phyloP scores from a whole-genome alignment of 2,888 invertebrate species.

The Leptopilina myrica region DNA sequence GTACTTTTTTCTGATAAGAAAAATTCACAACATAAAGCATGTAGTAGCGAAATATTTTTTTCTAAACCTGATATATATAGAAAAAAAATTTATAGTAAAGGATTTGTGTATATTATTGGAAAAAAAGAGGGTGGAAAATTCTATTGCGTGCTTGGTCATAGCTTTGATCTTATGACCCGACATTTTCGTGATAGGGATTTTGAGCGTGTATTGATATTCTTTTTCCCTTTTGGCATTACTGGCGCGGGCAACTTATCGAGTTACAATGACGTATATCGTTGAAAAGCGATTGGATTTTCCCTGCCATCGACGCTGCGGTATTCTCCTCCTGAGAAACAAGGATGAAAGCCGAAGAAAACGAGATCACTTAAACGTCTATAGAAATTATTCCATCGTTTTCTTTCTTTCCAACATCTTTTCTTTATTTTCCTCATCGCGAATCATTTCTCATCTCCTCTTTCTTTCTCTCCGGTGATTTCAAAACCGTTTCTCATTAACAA shows the following conservation, averaged over 20 bases:
- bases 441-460: neutral
- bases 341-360: conserved; percentile 43
- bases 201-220: conserved; percentile 23
- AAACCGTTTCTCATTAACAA: conserved; percentile 26
- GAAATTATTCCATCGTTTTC: conserved; percentile 22
- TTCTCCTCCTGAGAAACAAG: conserved; percentile 33
- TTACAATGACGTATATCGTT: conserved; percentile 66
- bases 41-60: neutral
- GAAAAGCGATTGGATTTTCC: conserved; percentile 68
- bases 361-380: conserved; percentile 50
- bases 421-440: neutral
- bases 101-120: neutral
- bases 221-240: conserved; percentile 49
- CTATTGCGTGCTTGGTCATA: conserved; percentile 27
- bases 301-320: conserved; percentile 56
- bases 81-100: conserved; percentile 28
- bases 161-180: conserved; percentile 26
- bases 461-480: neutral
- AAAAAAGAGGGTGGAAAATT: neutral
- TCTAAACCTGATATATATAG: neutral
- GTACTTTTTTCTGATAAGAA: no score
- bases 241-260: conserved; percentile 64
- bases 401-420: neutral
- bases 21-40: neutral
- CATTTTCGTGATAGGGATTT: conserved; percentile 28